Evolutionary conservation across 2,888 invertebrate genomes (phyloP), one percentile per base, ranked within the genome.

Genomic region (Disparrhopalites patrizii): DNA sequence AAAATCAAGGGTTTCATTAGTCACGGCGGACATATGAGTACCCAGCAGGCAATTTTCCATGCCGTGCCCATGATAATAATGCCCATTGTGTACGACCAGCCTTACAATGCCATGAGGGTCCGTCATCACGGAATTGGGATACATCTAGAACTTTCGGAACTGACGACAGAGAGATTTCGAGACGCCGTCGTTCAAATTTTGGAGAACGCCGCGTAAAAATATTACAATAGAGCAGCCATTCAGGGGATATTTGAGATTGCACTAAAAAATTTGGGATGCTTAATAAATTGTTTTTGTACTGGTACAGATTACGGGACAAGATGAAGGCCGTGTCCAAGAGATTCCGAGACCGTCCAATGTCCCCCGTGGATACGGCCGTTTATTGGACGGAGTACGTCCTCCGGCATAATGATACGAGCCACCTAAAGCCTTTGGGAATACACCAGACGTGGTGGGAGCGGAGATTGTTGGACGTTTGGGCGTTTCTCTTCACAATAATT

Each of bases 21-120:
- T 0, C 87, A 87, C 74, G 86, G 86, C 3, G 87, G 87, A 2
- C 80, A 85, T 67, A 85, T 86, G 70, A 85, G 86, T 50, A 80
- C 85, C 2, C 83, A 83, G 72, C 87, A 87, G 77, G 82, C 86
- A 0, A 80, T 81, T 43, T 85, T 80, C 76, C 79, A 85, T 73
- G 85, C 43, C n/a, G 82, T 85, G 0, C 85, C 85, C 3, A 78
- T 83, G 62, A 76, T 84, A 61, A 81, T 82, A 52, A n/a, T 58
- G 1, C 57, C 57, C 3, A 43, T 58, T n/a, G 13, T 15, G 3
- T 40, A 23, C 18, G 57, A 58, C 18, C 57, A 58, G 18, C 57
- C 57, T 1, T 58, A 15, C 28, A 58, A 58, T 25, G 57, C 40
- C 4, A 7, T 36, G 13, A 1, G 18, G 13, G 57, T 27, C 7